phyloP scores from a whole-genome alignment of 2,888 invertebrate species.

The Tipula helvola region DNA sequence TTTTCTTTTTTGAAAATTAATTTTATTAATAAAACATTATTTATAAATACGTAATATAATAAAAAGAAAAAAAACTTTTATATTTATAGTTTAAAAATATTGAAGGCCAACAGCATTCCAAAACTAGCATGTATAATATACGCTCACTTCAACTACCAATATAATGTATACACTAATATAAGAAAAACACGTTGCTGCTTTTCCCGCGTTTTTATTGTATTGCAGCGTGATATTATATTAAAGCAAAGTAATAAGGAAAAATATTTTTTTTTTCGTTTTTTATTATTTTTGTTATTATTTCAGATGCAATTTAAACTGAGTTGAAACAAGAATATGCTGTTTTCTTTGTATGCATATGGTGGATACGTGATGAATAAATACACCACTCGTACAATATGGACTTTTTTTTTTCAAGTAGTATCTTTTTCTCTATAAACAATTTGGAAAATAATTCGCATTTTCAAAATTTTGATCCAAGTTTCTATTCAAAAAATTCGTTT shows the following conservation, averaged over 20 bases:
- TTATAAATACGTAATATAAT: not conserved
- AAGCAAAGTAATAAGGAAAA: not conserved
- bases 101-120: not conserved
- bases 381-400: not conserved
- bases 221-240: not conserved
- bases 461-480: too few relatives aligned
- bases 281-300: not conserved
- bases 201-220: not conserved
- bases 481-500: too few relatives aligned
- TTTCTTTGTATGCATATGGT: not conserved
- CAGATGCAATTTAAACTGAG: not conserved
- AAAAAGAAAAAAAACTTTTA: not conserved
- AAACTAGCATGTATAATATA: not conserved
- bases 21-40: not conserved
- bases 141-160: too few relatives aligned
- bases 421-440: too few relatives aligned
- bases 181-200: not conserved
- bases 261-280: not conserved
- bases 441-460: too few relatives aligned
- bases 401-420: not conserved
- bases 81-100: not conserved
- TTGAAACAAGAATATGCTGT: not conserved
- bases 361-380: not conserved
- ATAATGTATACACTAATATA: not conserved
- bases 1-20: not conserved